Conservation (phyloP, 2,797 vertebrate genomes). For the Valencia hispanica region DNA sequence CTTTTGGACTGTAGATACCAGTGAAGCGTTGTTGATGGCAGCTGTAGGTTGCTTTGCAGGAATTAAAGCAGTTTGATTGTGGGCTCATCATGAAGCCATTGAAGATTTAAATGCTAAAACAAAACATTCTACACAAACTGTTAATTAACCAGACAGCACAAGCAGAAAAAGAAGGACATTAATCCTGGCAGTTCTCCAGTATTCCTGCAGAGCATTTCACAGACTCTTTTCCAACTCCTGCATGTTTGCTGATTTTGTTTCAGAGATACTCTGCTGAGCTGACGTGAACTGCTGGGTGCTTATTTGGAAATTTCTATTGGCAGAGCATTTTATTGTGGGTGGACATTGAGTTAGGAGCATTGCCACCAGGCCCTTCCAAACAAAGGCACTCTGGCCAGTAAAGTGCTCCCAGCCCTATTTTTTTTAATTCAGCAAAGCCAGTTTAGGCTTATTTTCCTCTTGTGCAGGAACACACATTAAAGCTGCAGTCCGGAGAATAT, state of each 20-base stretch:
- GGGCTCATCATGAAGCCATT: background rate
- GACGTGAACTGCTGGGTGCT: background rate
- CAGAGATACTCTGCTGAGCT: background rate
- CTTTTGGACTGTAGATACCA: background rate
- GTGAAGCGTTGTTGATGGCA: background rate
- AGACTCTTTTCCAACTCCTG: background rate
- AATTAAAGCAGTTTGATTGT: background rate
- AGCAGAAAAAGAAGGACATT: background rate
- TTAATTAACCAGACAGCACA: background rate
- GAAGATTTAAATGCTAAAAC: too few species aligned
- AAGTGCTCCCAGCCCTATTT: background rate
- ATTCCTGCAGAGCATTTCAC: background rate
- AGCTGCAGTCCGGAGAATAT: too few species aligned
- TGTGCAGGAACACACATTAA: background rate
- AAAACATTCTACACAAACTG: too few species aligned
- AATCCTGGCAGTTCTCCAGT: background rate
- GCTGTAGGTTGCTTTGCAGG: background rate
- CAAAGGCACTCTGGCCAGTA: background rate
- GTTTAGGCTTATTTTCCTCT: background rate
- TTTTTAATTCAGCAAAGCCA: background rate
- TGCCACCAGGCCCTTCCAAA: background rate
- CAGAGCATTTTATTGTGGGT: background rate
- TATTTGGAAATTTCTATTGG: background rate
- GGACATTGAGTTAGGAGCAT: background rate
- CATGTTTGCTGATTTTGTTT: background rate